Conservation (phyloP, 2,797 vertebrate species). For the Danio tinwini region DNA sequence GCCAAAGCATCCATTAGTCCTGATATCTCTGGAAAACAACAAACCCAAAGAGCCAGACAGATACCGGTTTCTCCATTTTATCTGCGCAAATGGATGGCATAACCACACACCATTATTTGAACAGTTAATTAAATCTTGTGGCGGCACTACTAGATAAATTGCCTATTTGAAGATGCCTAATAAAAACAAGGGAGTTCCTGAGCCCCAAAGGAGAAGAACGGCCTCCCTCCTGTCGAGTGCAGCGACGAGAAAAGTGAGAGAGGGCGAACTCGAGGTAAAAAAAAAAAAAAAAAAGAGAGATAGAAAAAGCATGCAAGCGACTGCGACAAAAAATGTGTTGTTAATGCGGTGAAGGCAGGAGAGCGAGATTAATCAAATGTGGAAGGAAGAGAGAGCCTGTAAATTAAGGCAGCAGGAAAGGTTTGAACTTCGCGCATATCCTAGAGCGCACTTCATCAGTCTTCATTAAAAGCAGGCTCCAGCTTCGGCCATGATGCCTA, state of each 20-base stretch:
- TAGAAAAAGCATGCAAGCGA: background rate
- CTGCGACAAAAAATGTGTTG: slow-evolving; percentile 3
- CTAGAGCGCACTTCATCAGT: slow-evolving; percentile 45
- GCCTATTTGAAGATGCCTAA: slow-evolving; percentile 51
- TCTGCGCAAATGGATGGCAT: slow-evolving; percentile 37
- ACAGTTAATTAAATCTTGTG: slow-evolving; percentile 59
- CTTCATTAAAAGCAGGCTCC: slow-evolving; percentile 46
- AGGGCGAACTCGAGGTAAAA: background rate
- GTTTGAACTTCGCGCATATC: slow-evolving; percentile 40
- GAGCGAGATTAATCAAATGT: slow-evolving; percentile 45
- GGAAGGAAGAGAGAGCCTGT: slow-evolving; percentile 23
- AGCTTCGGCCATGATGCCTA: slow-evolving; percentile 32
- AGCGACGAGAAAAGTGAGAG: background rate
- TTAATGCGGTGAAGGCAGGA: slow-evolving; percentile 27
- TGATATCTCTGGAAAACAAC: background rate
- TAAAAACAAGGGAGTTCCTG: slow-evolving; percentile 37
- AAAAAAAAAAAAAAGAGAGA: slow-evolving; percentile 14
- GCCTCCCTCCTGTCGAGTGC: background rate
- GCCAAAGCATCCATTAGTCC: background rate
- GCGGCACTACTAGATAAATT: slow-evolving; percentile 53
- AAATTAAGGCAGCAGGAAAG: slow-evolving; percentile 52
- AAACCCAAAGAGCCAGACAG: background rate
- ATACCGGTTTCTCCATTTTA: slow-evolving; percentile 7
- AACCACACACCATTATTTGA: slow-evolving; percentile 47
- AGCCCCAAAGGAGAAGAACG: slow-evolving; percentile 12